These are phyloP conservation scores for Alligator mississippiensis DNA, from an alignment of 2,113 vertebrate genomes.

Conservation along the genomic window DNA sequence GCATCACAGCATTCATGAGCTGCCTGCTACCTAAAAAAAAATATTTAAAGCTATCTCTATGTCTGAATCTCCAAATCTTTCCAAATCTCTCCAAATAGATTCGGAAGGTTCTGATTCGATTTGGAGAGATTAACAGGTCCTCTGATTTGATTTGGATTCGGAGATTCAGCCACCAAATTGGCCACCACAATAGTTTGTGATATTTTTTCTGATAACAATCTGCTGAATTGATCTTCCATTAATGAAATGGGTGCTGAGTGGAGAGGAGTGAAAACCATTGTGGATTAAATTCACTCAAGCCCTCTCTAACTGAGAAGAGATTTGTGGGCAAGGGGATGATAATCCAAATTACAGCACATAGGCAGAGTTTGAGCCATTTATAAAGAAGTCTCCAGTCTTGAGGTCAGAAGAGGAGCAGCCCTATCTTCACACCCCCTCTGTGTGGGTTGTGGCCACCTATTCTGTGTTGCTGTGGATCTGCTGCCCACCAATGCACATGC, in stretches of 20 bases:
- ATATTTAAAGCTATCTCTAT: no score
- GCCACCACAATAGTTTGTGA: no score
- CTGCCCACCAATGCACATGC: slow-evolving; percentile 19
- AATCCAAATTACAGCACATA: not conserved
- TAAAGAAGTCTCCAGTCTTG: not conserved
- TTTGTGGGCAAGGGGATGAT: slow-evolving; percentile 27
- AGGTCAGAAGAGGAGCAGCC: not conserved
- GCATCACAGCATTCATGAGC: no score
- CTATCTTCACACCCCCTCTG: not conserved
- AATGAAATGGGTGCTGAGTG: slow-evolving; percentile 38
- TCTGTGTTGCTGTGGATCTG: slow-evolving; percentile 25
- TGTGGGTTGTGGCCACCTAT: slow-evolving; percentile 38
- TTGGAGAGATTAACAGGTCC: no score
- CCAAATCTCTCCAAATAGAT: no score
- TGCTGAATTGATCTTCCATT: slow-evolving; percentile 58
- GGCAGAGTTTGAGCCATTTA: slow-evolving; percentile 10
- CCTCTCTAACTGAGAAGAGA: slow-evolving; percentile 49
- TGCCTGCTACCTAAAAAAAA: no score
- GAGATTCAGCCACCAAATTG: no score
- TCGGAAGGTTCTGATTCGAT: no score
- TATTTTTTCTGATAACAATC: slow-evolving; percentile 58
- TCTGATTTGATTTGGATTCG: no score
- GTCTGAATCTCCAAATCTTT: no score
- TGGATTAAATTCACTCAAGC: slow-evolving; percentile 49
- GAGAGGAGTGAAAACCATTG: slow-evolving; percentile 40